These are phyloP conservation scores for Hirundichthys speculiger DNA, from an alignment of 2,113 vertebrate genomes.

Conservation along the genomic window DNA sequence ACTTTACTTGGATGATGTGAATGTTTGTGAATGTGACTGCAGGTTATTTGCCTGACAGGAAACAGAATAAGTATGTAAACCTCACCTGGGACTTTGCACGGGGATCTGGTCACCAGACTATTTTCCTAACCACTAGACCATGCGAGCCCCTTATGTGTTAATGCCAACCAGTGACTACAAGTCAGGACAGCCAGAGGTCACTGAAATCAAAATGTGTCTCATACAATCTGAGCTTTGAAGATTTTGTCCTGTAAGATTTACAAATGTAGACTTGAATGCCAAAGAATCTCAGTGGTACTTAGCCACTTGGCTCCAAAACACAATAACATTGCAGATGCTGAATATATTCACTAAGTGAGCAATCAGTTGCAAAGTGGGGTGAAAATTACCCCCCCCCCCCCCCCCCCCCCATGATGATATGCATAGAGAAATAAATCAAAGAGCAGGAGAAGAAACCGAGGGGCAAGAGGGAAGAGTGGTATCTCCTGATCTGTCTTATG, in stretches of 20 bases:
- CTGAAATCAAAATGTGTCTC: constrained; percentile 22
- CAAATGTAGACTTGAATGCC: constrained; percentile 67
- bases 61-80: constrained; percentile 62
- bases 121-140: constrained; percentile 77
- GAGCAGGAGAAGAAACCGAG: constrained; percentile 57
- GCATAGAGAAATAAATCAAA: constrained; percentile 76
- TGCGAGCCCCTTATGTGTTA: constrained; percentile 38
- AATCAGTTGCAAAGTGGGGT: constrained; percentile 76
- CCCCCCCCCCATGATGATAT: constrained; percentile 68
- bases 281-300: constrained; percentile 53
- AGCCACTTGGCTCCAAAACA: constrained; percentile 66
- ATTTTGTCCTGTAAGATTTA: constrained; percentile 34
- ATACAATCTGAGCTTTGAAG: constrained; percentile 24
- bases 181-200: constrained; percentile 62
- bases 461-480: constrained; percentile 55
- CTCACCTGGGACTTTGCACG: constrained; percentile 50
- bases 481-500: constrained; percentile 76
- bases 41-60: constrained; percentile 70
- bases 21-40: constrained; percentile 27
- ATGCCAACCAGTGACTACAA: constrained; percentile 40
- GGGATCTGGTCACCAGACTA: constrained; percentile 50
- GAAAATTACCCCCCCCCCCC: constrained; percentile 59
- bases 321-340: constrained; percentile 71
- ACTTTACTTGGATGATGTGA: constrained; percentile 21
- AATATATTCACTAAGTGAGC: constrained; percentile 77